A percentile compares a stretch with the other conserved stretches of the same genome.
phyloP scores from a whole-genome alignment of 2,797 vertebrate species.

The Fundulus diaphanus region DNA sequence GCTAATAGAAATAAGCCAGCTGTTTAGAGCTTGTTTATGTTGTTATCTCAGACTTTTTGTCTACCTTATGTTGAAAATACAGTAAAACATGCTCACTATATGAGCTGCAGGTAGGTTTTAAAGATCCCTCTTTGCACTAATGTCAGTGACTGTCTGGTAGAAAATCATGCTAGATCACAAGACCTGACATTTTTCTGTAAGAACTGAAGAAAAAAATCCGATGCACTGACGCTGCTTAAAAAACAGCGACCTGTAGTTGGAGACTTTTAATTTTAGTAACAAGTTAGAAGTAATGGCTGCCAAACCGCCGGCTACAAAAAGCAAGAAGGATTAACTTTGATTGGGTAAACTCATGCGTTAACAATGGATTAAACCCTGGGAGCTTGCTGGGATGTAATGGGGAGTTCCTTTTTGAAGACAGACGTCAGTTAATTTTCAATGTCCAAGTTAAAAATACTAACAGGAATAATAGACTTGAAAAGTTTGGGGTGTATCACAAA shows the following conservation, averaged over 20 bases:
- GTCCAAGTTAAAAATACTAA: neutral
- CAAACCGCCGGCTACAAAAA: neutral
- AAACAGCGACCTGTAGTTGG: neutral
- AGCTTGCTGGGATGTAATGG: neutral
- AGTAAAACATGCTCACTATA: neutral
- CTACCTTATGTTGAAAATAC: neutral
- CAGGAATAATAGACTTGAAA: neutral
- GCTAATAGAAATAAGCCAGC: neutral
- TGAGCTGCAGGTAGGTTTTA: no score
- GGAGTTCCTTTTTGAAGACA: neutral
- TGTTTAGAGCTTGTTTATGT: neutral
- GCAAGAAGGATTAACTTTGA: neutral
- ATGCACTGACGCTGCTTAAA: neutral
- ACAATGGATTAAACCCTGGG: neutral
- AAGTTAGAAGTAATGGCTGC: neutral
- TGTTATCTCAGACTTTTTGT: no score
- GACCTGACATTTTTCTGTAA: neutral
- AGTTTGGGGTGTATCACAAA: neutral
- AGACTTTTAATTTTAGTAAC: neutral
- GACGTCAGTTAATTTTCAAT: neutral
- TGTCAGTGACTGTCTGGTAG: no score
- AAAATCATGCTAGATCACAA: neutral
- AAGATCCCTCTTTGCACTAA: neutral
- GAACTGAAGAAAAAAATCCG: neutral
- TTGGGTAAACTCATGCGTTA: neutral